Evolutionary conservation across 1,140 invertebrate genomes (phyloP).

Genomic region (Ceratina australensis): DNA sequence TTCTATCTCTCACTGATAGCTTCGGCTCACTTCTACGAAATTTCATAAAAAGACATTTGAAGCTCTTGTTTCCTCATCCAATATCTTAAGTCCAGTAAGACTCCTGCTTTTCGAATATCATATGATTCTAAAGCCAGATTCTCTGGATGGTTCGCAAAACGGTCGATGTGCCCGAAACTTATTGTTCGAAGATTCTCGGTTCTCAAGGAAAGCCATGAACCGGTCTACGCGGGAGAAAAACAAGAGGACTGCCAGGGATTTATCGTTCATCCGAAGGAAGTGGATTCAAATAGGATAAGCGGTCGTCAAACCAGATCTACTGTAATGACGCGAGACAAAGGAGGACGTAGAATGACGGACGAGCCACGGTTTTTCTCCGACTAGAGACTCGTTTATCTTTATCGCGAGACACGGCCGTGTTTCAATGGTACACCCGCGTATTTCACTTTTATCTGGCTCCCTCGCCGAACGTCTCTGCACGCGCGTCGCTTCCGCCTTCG

Average conservation of each 20-base stretch:
- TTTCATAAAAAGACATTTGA: too few species aligned
- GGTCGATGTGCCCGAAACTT: not conserved
- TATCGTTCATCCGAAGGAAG: constrained; percentile 36
- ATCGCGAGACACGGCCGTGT: constrained; percentile 56
- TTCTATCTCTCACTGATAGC: too few species aligned
- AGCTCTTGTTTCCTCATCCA: too few species aligned
- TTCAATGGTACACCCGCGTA: constrained; percentile 61
- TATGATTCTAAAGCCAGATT: too few species aligned
- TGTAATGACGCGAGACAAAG: constrained; percentile 61
- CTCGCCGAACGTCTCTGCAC: constrained; percentile 23
- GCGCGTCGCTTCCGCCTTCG: constrained; percentile 45
- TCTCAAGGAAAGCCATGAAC: not conserved
- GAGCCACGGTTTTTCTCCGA: constrained; percentile 48
- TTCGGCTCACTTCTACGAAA: too few species aligned
- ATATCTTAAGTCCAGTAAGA: too few species aligned
- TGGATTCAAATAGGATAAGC: constrained; percentile 59
- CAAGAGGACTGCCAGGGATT: constrained; percentile 21
- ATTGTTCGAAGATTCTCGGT: not conserved
- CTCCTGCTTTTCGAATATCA: too few species aligned
- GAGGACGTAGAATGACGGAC: constrained; percentile 61
- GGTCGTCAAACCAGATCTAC: constrained; percentile 62
- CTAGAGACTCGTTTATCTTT: constrained; percentile 58
- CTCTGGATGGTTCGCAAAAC: too few species aligned
- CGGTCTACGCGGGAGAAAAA: not conserved
- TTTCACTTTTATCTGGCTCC: constrained; percentile 72